Conservation (phyloP, 2,113 vertebrate genomes). For the Amia ocellicauda region DNA sequence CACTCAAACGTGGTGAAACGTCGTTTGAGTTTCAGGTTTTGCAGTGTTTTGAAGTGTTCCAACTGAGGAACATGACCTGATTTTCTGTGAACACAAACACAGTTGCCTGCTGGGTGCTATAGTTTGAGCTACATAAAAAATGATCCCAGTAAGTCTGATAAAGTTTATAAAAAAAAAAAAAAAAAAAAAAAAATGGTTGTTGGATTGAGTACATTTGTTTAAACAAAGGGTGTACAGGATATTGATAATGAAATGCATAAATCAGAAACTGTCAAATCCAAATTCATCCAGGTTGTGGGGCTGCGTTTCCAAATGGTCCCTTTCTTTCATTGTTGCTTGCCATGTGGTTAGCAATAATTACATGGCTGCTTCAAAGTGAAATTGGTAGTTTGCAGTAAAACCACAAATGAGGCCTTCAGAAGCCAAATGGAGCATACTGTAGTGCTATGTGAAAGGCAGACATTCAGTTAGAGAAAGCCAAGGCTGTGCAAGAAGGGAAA, state of each 20-base stretch:
- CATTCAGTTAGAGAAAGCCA: no score
- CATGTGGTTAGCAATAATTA: not conserved
- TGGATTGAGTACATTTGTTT: no score
- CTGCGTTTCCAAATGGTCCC: not conserved
- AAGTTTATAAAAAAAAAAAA: not conserved
- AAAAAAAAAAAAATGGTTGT: slow-evolving; percentile 5
- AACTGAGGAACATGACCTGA: slow-evolving; percentile 2
- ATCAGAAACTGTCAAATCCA: no score
- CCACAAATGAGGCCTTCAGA: slow-evolving; percentile 18
- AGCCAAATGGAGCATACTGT: not conserved
- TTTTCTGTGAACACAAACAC: not conserved
- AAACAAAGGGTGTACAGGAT: no score
- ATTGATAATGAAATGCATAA: no score
- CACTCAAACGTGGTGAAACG: no score
- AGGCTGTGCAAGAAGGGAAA: no score
- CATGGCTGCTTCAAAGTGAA: not conserved
- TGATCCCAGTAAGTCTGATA: no score
- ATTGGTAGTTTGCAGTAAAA: slow-evolving; percentile 10
- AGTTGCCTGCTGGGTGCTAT: no score
- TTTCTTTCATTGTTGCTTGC: not conserved
- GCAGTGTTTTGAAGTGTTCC: not conserved
- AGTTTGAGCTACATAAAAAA: no score
- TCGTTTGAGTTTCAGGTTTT: no score
- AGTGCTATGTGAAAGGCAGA: no score
- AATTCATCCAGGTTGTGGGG: not conserved